These are phyloP conservation scores for Diuraphis noxia DNA, from an alignment of 1,140 invertebrate species.

Conservation along the genomic window DNA sequence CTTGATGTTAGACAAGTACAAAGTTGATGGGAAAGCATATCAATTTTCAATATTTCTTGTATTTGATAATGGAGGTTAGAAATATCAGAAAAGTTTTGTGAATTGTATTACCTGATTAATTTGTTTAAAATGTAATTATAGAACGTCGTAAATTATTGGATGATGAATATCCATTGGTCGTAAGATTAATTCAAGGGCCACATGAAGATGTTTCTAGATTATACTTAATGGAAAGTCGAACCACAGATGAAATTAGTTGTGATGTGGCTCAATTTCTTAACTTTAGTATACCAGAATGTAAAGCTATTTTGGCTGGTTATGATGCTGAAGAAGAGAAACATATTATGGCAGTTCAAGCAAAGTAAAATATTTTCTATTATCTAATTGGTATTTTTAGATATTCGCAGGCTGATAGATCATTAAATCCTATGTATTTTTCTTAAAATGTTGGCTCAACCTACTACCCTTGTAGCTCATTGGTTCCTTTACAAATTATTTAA, in stretches of 20 bases:
- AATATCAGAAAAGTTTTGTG: constrained; percentile 56
- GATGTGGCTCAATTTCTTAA: constrained; percentile 85
- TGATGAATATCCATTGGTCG: constrained; percentile 78
- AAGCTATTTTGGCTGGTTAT: constrained; percentile 78
- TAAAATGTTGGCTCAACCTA: background rate
- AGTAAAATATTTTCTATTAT: constrained; percentile 65
- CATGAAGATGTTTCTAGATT: constrained; percentile 81
- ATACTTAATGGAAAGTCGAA: constrained; percentile 77
- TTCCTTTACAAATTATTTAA: background rate
- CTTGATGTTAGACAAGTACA: constrained; percentile 84
- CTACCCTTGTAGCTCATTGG: background rate
- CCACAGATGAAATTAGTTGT: constrained; percentile 73
- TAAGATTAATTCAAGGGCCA: constrained; percentile 76
- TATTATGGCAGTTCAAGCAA: constrained; percentile 70
- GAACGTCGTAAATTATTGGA: constrained; percentile 76
- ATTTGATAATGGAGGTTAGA: constrained; percentile 81
- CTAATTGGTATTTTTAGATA: background rate
- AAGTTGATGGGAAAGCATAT: constrained; percentile 76
- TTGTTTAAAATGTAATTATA: constrained; percentile 57
- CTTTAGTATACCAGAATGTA: constrained; percentile 76
- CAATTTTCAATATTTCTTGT: constrained; percentile 83
- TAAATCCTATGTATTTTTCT: background rate
- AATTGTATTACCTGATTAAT: background rate
- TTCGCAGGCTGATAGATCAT: background rate
- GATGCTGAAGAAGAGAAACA: constrained; percentile 77